These are phyloP conservation scores for Nasonovia ribisnigri DNA, from an alignment of 2,888 invertebrate genomes.

Conservation along the genomic window DNA sequence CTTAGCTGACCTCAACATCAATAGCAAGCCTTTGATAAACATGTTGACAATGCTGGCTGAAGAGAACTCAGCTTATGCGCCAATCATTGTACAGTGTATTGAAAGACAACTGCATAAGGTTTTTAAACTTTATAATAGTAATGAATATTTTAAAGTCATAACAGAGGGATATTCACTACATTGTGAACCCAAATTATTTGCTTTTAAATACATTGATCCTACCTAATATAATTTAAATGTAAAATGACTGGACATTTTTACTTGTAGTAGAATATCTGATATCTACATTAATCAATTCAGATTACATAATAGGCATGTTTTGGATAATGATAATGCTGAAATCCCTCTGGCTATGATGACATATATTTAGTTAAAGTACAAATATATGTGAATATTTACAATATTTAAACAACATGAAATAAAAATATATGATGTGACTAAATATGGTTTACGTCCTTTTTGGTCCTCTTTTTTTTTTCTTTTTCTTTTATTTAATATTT, in stretches of 20 bases:
- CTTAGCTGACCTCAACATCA: conserved; percentile 89
- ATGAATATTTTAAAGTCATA: conserved; percentile 60
- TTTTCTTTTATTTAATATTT: conserved; percentile 31
- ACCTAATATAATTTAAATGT: conserved; percentile 36
- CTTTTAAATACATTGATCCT: conserved; percentile 37
- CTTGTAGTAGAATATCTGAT: neutral
- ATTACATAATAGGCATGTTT: neutral
- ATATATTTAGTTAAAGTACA: conserved; percentile 63
- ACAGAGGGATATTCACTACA: conserved; percentile 38
- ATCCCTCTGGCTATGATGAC: conserved; percentile 52
- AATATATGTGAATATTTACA: conserved; percentile 64
- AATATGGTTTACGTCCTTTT: conserved; percentile 64
- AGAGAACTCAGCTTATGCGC: conserved; percentile 91
- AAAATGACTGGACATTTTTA: conserved; percentile 10
- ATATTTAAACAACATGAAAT: conserved; percentile 62
- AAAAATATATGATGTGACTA: conserved; percentile 65
- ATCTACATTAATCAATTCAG: neutral
- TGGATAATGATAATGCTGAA: conserved; percentile 32
- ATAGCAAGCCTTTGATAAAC: conserved; percentile 98
- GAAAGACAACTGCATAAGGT: conserved; percentile 97
- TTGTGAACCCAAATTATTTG: conserved; percentile 14
- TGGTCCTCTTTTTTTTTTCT: conserved; percentile 47
- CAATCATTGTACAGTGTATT: conserved; percentile 93
- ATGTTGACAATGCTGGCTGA: conserved; percentile 98
- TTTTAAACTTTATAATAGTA: conserved; percentile 74